Conservation (phyloP, 1,140 invertebrate genomes). For the Hestina assimilis region DNA sequence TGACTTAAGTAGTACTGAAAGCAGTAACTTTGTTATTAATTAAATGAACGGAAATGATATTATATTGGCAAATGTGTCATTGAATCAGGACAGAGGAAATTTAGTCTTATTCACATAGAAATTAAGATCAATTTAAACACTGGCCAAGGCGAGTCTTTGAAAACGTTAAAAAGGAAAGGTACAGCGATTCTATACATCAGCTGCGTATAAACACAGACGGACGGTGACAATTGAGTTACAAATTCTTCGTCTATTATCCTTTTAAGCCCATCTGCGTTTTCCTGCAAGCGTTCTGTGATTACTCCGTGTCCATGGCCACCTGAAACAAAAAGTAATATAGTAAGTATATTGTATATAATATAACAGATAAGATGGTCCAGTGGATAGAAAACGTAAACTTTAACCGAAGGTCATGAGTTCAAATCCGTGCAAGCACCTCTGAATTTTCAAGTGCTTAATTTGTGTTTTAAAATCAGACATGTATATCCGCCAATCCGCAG, state of each 20-base stretch:
- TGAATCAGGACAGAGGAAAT: background rate
- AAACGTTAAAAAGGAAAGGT: slow-evolving; percentile 23
- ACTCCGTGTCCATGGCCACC: slow-evolving; percentile 74
- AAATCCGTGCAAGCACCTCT: no score
- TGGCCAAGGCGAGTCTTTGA: slow-evolving; percentile 68
- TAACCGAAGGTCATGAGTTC: no score
- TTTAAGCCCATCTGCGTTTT: slow-evolving; percentile 5
- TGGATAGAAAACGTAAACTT: no score
- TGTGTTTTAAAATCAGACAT: no score
- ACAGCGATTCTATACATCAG: background rate
- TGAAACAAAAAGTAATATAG: slow-evolving; percentile 32
- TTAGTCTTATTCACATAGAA: slow-evolving; percentile 1
- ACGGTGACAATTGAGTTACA: background rate
- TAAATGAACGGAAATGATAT: no score
- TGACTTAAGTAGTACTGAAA: no score
- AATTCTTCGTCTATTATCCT: slow-evolving; percentile 1
- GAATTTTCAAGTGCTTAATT: no score
- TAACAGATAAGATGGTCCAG: background rate
- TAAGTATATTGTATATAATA: background rate
- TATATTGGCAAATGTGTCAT: no score
- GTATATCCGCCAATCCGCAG: no score
- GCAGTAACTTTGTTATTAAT: no score
- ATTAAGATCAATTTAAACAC: slow-evolving; percentile 40
- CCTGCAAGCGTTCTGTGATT: slow-evolving; percentile 42
- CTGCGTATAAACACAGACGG: background rate